These are phyloP conservation scores for Dendrolimus houi DNA, from an alignment of 2,888 invertebrate species.

Conservation along the genomic window DNA sequence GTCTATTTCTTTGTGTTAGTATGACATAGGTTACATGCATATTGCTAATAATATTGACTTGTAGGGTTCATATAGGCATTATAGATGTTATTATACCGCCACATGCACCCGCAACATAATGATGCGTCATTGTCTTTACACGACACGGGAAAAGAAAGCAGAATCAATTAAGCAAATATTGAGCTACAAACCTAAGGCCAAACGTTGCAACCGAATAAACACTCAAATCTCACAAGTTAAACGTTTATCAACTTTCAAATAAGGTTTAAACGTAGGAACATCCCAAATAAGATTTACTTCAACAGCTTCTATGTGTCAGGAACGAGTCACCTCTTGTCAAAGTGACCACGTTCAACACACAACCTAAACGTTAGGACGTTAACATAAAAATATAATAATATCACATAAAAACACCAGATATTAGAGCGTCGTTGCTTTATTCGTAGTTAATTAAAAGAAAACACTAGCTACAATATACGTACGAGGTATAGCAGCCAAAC, in stretches of 20 bases:
- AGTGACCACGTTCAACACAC: conserved; percentile 68
- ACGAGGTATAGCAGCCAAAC: conserved; percentile 55
- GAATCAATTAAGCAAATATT: conserved; percentile 19
- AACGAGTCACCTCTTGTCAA: conserved; percentile 54
- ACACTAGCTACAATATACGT: conserved; percentile 41
- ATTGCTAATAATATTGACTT: too few relatives aligned
- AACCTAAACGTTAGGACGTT: conserved; percentile 45
- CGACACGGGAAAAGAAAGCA: conserved; percentile 31
- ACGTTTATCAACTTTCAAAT: neutral
- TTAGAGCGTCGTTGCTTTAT: conserved; percentile 25
- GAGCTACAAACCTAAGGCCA: conserved; percentile 4
- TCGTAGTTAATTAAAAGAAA: conserved; percentile 32
- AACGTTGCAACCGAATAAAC: neutral
- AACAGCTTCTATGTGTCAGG: conserved; percentile 46
- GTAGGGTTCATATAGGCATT: too few relatives aligned
- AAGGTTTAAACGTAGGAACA: conserved; percentile 5
- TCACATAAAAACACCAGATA: conserved; percentile 25
- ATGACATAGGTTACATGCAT: too few relatives aligned
- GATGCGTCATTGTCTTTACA: conserved; percentile 55
- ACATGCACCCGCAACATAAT: conserved; percentile 21
- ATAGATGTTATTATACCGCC: too few relatives aligned
- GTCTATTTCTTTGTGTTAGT: too few relatives aligned
- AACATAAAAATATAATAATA: conserved; percentile 31
- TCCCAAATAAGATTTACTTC: conserved; percentile 40
- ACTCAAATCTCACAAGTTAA: conserved; percentile 1